Percentiles rank a stretch among this genome's conserved stretches.
These are phyloP conservation scores for Panagrolaimus sp. DNA, from an alignment of 1,140 invertebrate species.

Conservation along the genomic window DNA sequence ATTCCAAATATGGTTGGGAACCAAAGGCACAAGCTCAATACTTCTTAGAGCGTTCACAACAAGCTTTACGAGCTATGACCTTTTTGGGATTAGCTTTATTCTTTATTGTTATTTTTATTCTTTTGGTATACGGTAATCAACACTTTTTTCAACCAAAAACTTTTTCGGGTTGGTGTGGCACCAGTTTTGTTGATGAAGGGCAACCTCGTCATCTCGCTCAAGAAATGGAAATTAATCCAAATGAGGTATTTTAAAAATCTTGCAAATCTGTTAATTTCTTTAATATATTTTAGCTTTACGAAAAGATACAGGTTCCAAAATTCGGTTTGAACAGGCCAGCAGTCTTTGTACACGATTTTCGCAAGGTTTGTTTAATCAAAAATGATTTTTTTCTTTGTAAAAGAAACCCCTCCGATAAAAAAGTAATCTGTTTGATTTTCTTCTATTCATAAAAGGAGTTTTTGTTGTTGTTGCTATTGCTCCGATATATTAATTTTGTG, in stretches of 20 bases:
- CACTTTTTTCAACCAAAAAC: background rate
- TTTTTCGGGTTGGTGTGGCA: constrained; percentile 22
- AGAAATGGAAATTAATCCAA: constrained; percentile 46
- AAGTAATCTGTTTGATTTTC: background rate
- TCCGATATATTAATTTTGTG: no score
- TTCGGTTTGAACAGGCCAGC: constrained; percentile 58
- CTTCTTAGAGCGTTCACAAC: background rate
- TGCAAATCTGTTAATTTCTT: background rate
- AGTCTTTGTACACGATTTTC: constrained; percentile 59
- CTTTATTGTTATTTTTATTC: background rate
- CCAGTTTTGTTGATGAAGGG: constrained; percentile 25
- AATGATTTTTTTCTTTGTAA: background rate
- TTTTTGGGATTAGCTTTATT: background rate
- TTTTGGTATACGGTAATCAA: constrained; percentile 8
- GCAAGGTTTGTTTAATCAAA: constrained; percentile 45
- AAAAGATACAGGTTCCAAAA: constrained; percentile 58
- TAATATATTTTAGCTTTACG: constrained; percentile 50
- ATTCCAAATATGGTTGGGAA: background rate
- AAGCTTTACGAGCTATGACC: background rate
- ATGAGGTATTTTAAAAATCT: constrained; percentile 14
- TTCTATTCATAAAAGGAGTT: background rate
- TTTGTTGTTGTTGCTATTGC: no score
- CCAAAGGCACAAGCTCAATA: background rate
- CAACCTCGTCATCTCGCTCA: constrained; percentile 54
- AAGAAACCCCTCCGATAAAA: no score